Conservation (phyloP, 2,797 vertebrate species). For the Sebastolobus altivelis region DNA sequence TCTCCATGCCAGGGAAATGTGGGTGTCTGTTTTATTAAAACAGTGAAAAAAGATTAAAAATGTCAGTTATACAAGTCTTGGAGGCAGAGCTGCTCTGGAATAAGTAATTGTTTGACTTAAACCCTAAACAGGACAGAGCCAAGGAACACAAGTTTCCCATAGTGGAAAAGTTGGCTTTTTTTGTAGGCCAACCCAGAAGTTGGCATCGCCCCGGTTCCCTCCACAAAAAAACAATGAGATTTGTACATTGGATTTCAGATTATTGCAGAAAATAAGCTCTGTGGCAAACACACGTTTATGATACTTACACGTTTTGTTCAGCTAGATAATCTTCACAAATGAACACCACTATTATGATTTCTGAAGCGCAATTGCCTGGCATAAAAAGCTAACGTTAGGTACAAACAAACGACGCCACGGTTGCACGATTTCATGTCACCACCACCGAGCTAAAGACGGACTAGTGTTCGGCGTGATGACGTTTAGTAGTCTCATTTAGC, state of each 20-base stretch:
- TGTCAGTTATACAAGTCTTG: neutral
- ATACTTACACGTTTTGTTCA: neutral
- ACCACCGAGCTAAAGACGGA: too few relatives aligned
- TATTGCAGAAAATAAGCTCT: neutral
- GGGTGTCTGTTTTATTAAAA: slow-evolving; percentile 8
- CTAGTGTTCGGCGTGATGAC: too few relatives aligned
- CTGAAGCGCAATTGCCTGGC: neutral
- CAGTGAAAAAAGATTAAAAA: neutral
- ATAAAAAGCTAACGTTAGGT: neutral
- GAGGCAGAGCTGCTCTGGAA: slow-evolving; percentile 12
- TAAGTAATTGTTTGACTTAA: slow-evolving; percentile 5
- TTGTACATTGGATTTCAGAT: neutral
- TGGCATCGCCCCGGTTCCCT: neutral
- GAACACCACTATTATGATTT: too few relatives aligned
- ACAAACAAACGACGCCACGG: too few relatives aligned
- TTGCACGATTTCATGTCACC: too few relatives aligned
- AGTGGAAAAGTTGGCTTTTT: neutral
- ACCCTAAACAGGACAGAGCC: slow-evolving; percentile 22
- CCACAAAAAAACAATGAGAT: neutral
- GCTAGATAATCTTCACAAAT: too few relatives aligned
- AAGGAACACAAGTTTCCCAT: neutral
- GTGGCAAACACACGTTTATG: neutral
- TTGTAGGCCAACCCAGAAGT: neutral
- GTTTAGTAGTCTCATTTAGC: neutral
- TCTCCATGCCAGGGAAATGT: neutral